Conservation (phyloP, 2,113 vertebrate species). For the Sorex araneus region DNA sequence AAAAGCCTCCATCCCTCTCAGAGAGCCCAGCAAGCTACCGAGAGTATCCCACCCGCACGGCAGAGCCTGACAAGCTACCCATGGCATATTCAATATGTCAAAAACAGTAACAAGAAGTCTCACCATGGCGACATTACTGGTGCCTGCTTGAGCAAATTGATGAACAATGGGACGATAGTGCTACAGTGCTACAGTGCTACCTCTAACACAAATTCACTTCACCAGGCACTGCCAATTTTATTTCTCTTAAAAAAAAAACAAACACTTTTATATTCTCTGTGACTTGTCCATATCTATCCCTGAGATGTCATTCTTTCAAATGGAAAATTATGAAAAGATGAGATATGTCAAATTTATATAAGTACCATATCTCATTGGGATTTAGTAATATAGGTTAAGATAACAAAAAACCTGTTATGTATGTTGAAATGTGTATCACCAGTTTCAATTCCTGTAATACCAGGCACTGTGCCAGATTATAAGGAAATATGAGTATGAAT, state of each 20-base stretch:
- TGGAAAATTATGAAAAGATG: constrained; percentile 23
- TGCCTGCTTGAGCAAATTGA: too few relatives aligned
- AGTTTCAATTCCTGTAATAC: neutral
- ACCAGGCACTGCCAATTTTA: neutral
- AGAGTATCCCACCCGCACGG: too few relatives aligned
- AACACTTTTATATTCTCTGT: constrained; percentile 35
- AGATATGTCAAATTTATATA: neutral
- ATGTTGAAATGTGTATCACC: constrained; percentile 36
- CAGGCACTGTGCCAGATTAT: neutral
- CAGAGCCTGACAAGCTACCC: too few relatives aligned
- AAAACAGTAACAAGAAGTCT: too few relatives aligned
- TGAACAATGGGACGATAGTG: too few relatives aligned
- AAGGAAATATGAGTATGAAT: neutral
- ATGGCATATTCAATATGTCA: too few relatives aligned
- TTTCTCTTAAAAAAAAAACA: constrained; percentile 44
- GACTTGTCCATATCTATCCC: neutral
- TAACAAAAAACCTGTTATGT: neutral
- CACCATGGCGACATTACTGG: too few relatives aligned
- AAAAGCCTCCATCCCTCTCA: too few relatives aligned
- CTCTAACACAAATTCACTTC: neutral
- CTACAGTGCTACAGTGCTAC: too few relatives aligned
- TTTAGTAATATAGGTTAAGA: constrained; percentile 36
- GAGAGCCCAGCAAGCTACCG: too few relatives aligned
- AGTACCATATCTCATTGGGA: neutral
- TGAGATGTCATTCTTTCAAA: constrained; percentile 16